Base-by-base conservation (phyloP, 2,797 vertebrate species). In the Leuciscus waleckii region DNA sequence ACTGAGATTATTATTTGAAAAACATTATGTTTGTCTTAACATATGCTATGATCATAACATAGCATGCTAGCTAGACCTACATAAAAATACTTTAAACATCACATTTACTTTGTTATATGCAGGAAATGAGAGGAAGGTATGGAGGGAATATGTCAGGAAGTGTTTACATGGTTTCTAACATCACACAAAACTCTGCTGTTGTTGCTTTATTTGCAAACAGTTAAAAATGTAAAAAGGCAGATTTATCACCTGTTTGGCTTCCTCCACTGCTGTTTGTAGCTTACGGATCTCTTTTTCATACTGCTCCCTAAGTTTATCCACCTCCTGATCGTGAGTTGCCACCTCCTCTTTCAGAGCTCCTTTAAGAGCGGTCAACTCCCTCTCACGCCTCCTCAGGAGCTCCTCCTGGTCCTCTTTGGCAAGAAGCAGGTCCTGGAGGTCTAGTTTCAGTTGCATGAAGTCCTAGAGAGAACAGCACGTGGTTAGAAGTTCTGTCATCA, bases 261-360 rank as follows among this genome's bases (percentile, higher is more conserved):
- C 97, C 68, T 96, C 96, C 88, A 98, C 91, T 35, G 94, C 95
- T 14, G 91, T 88, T 23, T 95, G 93, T 76, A 99, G 93, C 81
- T 90, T 89, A 73, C 91, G 94, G 75, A 98, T 93, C 91, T 99
- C 97, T 6, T 95, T 95, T 32, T 97, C 94, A 0, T 98, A 97
- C 68, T 98, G 96, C 65, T 98, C 98, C 94, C 93, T 97, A 87
- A 99, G 96, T 90, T 94, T 96, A 93, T 99, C 98, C 93, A 99
- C 95, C 91, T 99, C 98, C 91, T 94, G 95, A 90, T 99, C 98
- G 0, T 99, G 98, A 89, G 94, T 96, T 2, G 97, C 95, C 35
- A 99, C 98, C 89, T 99, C 98, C 83, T 99, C 98, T 90, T 99
- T 99, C 85, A 99, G 90, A 11, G 97, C 98, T 76, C 98, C 98